phyloP scores from a whole-genome alignment of 2,888 invertebrate species.

The Brenthis daphne region DNA sequence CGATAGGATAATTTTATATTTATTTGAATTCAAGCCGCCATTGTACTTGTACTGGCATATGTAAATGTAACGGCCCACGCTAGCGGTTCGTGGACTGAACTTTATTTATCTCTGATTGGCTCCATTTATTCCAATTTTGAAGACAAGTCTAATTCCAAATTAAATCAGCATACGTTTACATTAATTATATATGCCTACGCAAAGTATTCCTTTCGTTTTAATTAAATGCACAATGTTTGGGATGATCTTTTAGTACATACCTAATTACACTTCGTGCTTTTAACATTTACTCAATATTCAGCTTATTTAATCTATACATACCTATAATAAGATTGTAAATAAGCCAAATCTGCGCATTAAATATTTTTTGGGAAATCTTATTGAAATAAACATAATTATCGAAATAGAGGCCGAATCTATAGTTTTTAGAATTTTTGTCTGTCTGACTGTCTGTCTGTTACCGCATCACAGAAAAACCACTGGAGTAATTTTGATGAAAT shows the following conservation, averaged over 20 bases:
- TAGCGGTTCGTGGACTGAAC: conserved; percentile 67
- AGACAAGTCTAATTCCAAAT: conserved; percentile 72
- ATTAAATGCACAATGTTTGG: conserved; percentile 10
- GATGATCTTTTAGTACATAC: conserved; percentile 3
- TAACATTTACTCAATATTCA: conserved; percentile 3
- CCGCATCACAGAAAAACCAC: no score
- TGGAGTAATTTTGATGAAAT: no score
- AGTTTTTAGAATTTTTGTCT: no score
- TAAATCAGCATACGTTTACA: conserved; percentile 60
- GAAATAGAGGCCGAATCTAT: no score
- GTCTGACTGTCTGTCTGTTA: no score
- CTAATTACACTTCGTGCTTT: background rate
- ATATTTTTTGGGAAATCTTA: no score
- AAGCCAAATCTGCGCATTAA: no score
- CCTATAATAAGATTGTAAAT: no score
- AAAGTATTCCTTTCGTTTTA: conserved; percentile 9
- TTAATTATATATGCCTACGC: conserved; percentile 53
- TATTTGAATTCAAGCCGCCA: conserved; percentile 56
- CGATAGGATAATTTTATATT: conserved; percentile 30
- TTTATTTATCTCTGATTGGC: conserved; percentile 81
- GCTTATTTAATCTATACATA: background rate
- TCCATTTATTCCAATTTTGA: conserved; percentile 76
- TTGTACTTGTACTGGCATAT: conserved; percentile 63
- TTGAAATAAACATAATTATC: no score
- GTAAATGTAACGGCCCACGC: conserved; percentile 74